Conservation (phyloP, 2,113 vertebrate species). For the Hypomesus transpacificus region DNA sequence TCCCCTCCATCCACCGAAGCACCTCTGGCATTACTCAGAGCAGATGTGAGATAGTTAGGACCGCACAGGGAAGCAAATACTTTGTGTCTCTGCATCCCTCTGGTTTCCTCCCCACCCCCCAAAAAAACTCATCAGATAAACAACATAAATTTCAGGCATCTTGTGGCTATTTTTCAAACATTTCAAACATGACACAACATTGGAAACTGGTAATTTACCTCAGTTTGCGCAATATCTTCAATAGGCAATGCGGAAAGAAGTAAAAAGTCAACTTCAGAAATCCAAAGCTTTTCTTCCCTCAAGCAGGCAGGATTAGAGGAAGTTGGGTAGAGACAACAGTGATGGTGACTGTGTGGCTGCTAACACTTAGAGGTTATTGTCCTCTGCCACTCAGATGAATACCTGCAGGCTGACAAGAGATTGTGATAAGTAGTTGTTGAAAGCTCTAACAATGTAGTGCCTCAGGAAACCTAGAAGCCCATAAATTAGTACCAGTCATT, state of each 20-base stretch:
- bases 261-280: slow-evolving; percentile 26
- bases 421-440: slow-evolving; percentile 31
- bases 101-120: too few species aligned
- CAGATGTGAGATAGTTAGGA: slow-evolving; percentile 18
- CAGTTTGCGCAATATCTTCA: background rate
- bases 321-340: background rate
- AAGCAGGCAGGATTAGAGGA: slow-evolving; percentile 19
- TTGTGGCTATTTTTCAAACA: background rate
- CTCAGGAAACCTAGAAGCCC: slow-evolving; percentile 2
- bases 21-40: slow-evolving; percentile 19
- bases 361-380: slow-evolving; percentile 9
- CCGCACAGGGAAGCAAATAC: background rate
- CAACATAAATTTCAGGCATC: background rate
- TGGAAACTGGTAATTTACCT: slow-evolving; percentile 5
- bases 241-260: too few species aligned
- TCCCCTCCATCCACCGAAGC: background rate
- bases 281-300: background rate
- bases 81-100: background rate
- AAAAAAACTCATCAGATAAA: background rate
- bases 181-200: slow-evolving; percentile 4
- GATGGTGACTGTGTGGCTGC: too few species aligned
- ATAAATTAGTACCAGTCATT: slow-evolving; percentile 12
- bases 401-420: slow-evolving; percentile 4
- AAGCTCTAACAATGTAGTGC: slow-evolving; percentile 11
- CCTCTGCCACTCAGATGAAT: slow-evolving; percentile 27